These are phyloP conservation scores for Sussaba pulchella DNA, from an alignment of 2,888 invertebrate genomes.

Conservation along the genomic window DNA sequence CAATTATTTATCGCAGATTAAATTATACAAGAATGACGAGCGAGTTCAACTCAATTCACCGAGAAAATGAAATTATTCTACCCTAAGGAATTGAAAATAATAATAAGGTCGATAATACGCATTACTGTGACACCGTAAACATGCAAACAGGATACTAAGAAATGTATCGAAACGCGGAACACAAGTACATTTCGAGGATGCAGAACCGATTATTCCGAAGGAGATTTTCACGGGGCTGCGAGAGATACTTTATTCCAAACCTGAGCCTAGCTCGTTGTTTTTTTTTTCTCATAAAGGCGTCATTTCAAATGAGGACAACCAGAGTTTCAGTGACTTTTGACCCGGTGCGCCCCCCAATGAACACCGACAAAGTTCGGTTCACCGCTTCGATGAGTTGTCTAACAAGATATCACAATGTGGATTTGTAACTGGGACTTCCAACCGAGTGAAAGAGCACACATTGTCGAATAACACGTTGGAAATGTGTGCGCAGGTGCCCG, in stretches of 20 bases:
- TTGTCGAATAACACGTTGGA: conserved; percentile 30
- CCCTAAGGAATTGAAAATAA: too few relatives aligned
- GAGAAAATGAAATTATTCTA: too few relatives aligned
- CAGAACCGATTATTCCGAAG: too few relatives aligned
- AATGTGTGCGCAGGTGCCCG: conserved; percentile 1
- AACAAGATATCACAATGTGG: conserved; percentile 71
- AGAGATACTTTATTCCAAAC: too few relatives aligned
- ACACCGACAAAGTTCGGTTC: neutral
- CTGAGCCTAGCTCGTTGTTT: neutral
- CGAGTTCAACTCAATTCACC: too few relatives aligned
- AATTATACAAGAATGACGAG: too few relatives aligned
- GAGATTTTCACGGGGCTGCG: too few relatives aligned
- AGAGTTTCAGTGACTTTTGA: neutral
- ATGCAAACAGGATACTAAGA: too few relatives aligned
- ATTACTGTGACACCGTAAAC: too few relatives aligned
- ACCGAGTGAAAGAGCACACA: conserved; percentile 65
- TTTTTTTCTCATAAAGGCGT: neutral
- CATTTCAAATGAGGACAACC: neutral
- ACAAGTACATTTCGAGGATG: too few relatives aligned
- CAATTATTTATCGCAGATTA: neutral
- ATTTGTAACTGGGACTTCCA: conserved; percentile 73
- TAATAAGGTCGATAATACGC: too few relatives aligned
- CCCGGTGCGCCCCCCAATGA: neutral
- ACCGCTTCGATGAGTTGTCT: conserved; percentile 67
- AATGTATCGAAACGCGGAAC: too few relatives aligned